Base-by-base conservation (phyloP, 2,113 vertebrate genomes). In the Empidonax alnorum region DNA sequence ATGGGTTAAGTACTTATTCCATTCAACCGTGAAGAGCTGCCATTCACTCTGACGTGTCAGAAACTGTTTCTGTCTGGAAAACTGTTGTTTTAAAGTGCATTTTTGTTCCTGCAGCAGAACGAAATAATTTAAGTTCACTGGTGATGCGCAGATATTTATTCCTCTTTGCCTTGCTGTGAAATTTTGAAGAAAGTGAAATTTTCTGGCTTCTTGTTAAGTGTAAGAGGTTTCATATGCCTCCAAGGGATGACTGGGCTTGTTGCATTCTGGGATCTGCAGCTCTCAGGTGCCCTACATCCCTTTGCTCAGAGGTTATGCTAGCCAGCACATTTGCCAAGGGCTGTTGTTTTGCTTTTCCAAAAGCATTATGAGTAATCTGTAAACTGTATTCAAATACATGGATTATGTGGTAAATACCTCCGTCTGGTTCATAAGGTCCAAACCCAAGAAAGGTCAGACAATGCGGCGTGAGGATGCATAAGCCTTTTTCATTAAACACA, bases 401-500 rank as follows among this genome's bases (percentile, higher is more conserved):
- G 83, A 89, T 90, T 93, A 77, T 55, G 61, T 80, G n/a, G 68
- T 7, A 56, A 97, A 73, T 74, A 62, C 7, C 7, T 62, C 55
- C 50, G 74, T 84, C 80, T 90, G 41, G 55, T 89, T 71, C 44
- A 47, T 35, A 44, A 76, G 5, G 65, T 93, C 58, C 23, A 84
- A 65, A 88, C 41, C 17, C 6, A 10, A 75, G 81, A 67, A 37
- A 80, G 92, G 93, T 91, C 87, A 91, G 61, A 93, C 25, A 86
- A 77, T 53, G 49, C 0, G 0, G 16, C 73, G 75, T 78, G 92
- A 90, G 55, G 69, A 89, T 85, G 79, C 92, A 89, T 95, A 95
- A 95, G 33, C 55, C 73, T 74, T 94, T 96, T 90, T 96, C 91
- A 95, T 96, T 93, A 93, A 85, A 85, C 16, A 62, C 39, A 33